Evolutionary conservation across 2,888 invertebrate species (phyloP), one percentile per base, ranked within the genome.

Genomic region (Scaptomyza polygonia): DNA sequence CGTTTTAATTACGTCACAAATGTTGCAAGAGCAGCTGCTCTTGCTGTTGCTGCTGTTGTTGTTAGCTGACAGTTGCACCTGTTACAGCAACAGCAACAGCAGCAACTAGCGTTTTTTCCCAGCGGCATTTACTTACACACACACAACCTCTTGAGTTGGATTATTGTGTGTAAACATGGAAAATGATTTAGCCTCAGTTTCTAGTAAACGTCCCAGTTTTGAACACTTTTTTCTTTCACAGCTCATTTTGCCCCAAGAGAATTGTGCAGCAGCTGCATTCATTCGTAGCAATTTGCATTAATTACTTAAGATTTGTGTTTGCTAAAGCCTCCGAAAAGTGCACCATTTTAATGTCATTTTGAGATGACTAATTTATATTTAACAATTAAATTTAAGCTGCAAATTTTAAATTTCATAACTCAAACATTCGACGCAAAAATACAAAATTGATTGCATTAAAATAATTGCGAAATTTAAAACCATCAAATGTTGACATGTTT

Each of bases 21-120:
- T 72, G 51, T 57, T 45, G 47, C 44, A 16, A 36, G 34, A 65
- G 47, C 43, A 62, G 53, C 27, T 21, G 48, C 32, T 11, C 14
- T 27, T 27, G n/a, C 30, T 47, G 16, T 16, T 32, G 42, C 27
- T 42, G 16, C 14, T 32, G 25, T 18, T 42, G n/a, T 16, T 18
- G 4, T 45, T 25, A 48, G 16, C 8, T 55, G 62, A 59, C 67
- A 58, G 49, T 42, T 71, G 80, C 75, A 76, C 63, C 69, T 68
- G 74, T 48, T 63, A 11, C 36, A 12, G 57, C 72, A 69, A 11
- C 36, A 12, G 57, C 72, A 69, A 65, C 67, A 64, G n/a, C n/a
- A n/a, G 36, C 36, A 36, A 72, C 77, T 72, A 66, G 64, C 76
- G 45, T 55, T 68, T 61, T 65, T 72, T 72, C 61, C 79, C 76